phyloP scores from a whole-genome alignment of 2,797 vertebrate species.

The Anguilla marmorata region DNA sequence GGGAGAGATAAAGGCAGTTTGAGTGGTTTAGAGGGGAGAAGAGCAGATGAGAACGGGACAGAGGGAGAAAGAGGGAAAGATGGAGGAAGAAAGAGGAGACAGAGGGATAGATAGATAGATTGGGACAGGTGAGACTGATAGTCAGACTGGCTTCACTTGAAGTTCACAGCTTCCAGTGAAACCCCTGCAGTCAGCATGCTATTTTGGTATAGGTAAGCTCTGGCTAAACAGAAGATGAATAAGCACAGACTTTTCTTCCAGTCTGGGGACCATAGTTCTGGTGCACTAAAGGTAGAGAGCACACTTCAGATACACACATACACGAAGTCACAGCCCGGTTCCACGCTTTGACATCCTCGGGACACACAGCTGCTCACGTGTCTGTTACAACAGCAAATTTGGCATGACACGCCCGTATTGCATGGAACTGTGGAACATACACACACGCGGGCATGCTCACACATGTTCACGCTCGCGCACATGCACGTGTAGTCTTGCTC shows the following conservation, averaged over 20 bases:
- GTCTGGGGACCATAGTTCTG: not conserved
- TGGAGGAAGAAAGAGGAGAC: not conserved
- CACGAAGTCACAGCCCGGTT: not conserved
- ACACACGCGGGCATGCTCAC: not conserved
- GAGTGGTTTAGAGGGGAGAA: not conserved
- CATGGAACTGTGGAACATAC: not conserved
- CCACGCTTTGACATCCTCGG: not conserved
- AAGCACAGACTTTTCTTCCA: not conserved
- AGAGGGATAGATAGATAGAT: not conserved
- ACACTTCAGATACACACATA: not conserved
- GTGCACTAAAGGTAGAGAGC: not conserved
- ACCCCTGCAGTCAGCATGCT: not conserved
- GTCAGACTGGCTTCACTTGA: not conserved
- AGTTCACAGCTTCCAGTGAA: not conserved
- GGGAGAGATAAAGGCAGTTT: not conserved
- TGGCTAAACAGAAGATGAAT: not conserved
- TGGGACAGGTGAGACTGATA: not conserved
- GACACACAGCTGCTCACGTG: slow-evolving; percentile 8
- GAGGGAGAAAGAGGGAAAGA: not conserved
- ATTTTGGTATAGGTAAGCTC: not conserved
- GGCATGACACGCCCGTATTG: not conserved
- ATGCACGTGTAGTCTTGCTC: not conserved
- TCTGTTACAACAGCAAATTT: not conserved
- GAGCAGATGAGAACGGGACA: not conserved
- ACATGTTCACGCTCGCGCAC: not conserved